Conservation (phyloP, 2,113 vertebrate genomes). For the Arvicanthis niloticus region DNA sequence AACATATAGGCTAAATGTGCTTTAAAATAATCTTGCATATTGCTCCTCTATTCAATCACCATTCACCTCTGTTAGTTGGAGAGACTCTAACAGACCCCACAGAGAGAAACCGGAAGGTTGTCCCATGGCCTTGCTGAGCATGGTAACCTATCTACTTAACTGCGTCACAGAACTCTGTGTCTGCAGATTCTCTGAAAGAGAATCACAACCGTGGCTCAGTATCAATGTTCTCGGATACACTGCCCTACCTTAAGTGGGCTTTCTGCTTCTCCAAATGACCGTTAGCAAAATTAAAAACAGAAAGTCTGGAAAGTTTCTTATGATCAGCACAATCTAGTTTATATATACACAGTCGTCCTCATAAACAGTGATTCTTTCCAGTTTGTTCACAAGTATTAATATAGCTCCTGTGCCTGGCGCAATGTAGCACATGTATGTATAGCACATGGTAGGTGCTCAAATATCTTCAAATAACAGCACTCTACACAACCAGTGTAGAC, state of each 20-base stretch:
- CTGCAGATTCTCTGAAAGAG: background rate
- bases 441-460: background rate
- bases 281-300: background rate
- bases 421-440: accelerated
- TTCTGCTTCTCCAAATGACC: background rate
- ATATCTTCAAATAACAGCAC: background rate
- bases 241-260: background rate
- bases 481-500: background rate
- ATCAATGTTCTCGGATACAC: background rate
- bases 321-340: background rate
- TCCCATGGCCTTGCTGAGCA: background rate
- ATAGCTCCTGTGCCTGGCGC: background rate
- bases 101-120: background rate
- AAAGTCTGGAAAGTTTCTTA: background rate
- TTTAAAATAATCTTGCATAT: background rate
- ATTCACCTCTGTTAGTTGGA: background rate
- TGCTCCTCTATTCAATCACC: background rate
- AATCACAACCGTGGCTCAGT: background rate
- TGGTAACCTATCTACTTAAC: background rate
- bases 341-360: background rate
- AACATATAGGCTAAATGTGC: background rate
- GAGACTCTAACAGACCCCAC: background rate
- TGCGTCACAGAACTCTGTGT: background rate
- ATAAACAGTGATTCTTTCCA: background rate
- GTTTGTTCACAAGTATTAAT: background rate